phyloP scores from a whole-genome alignment of 1,140 invertebrate species.

The Pantala flavescens region DNA sequence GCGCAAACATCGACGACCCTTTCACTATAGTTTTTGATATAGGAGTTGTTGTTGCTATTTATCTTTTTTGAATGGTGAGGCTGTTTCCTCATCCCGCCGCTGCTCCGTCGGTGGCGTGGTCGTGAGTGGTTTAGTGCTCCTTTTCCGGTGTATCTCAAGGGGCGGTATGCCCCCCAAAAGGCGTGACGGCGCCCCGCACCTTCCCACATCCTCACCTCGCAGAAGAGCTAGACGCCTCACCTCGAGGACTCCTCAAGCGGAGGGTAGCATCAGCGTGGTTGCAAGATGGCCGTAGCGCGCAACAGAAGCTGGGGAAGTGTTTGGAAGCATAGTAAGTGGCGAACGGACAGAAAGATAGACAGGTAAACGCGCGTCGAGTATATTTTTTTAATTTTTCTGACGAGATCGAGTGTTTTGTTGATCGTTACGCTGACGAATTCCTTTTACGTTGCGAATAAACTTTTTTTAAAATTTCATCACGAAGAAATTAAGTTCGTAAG shows the following conservation, averaged over 20 bases:
- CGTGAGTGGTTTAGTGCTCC: neutral
- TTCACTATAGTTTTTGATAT: too few relatives aligned
- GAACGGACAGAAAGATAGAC: constrained; percentile 2
- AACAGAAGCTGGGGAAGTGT: neutral
- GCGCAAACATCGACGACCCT: too few relatives aligned
- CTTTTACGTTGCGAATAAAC: too few relatives aligned
- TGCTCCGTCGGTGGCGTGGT: neutral
- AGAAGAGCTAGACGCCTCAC: neutral
- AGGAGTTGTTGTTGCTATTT: too few relatives aligned
- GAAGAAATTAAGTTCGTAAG: too few relatives aligned
- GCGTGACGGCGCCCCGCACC: neutral
- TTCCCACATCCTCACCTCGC: neutral
- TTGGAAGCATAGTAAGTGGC: constrained; percentile 5
- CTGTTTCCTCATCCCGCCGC: too few relatives aligned
- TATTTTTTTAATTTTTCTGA: neutral
- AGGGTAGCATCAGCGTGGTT: neutral
- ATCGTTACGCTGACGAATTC: neutral
- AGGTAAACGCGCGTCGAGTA: neutral
- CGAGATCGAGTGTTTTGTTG: neutral
- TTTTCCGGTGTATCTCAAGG: neutral
- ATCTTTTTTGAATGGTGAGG: too few relatives aligned
- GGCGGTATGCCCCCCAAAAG: neutral
- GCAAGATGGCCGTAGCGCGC: constrained; percentile 5
- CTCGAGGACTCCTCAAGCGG: neutral
- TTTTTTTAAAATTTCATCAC: too few relatives aligned